Percentiles rank a stretch among this genome's conserved stretches.
Conservation (phyloP, 2,797 vertebrate genomes). For the Eulemur rubriventer region DNA sequence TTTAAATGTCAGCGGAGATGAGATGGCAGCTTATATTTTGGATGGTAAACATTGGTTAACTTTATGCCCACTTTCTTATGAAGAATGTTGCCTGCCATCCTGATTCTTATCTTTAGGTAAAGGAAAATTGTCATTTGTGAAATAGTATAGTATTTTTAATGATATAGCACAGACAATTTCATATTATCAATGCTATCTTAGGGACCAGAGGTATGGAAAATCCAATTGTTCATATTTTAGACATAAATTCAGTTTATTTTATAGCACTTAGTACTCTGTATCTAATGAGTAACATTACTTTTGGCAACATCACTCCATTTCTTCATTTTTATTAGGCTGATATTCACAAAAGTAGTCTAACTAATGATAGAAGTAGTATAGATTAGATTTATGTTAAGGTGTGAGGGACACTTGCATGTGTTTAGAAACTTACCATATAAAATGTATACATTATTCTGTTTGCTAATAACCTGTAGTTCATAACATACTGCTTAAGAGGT, state of each 20-base stretch:
- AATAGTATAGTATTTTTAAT: conserved; percentile 15
- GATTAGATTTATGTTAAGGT: background rate
- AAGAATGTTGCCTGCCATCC: conserved; percentile 36
- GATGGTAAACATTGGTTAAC: conserved; percentile 32
- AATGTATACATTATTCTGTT: background rate
- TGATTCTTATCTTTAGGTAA: conserved; percentile 51
- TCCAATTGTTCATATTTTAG: background rate
- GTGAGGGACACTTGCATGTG: background rate
- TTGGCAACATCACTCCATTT: background rate
- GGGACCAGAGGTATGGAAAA: conserved; percentile 11
- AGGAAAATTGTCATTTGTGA: conserved; percentile 21
- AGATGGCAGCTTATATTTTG: conserved; percentile 37
- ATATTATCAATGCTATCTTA: conserved; percentile 6
- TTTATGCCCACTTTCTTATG: conserved; percentile 17
- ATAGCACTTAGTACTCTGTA: background rate
- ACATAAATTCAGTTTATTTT: conserved; percentile 18
- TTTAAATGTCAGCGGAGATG: background rate
- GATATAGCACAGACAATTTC: background rate
- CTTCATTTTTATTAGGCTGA: conserved; percentile 40
- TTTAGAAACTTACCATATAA: conserved; percentile 22
- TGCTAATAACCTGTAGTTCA: conserved; percentile 21
- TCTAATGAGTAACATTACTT: conserved; percentile 31
- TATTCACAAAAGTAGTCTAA: conserved; percentile 21
- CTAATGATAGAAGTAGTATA: background rate
- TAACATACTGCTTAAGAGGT: conserved; percentile 12